Conservation (phyloP, 2,797 vertebrate species). For the Peromyscus melanophrys region DNA sequence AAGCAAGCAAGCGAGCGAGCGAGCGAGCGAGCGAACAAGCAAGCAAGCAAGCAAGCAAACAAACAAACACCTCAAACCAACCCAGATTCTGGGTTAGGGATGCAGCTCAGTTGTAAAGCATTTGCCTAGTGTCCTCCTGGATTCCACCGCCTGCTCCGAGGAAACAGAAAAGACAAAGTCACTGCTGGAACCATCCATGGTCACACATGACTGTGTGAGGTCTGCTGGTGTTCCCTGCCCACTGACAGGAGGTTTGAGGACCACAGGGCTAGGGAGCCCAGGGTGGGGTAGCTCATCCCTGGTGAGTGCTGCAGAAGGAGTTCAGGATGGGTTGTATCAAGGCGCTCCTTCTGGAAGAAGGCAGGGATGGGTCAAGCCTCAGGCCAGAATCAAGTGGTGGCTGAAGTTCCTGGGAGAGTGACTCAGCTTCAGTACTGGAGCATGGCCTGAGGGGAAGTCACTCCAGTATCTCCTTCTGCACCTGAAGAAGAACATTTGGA, state of each 20-base stretch:
- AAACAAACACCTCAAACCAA: neutral
- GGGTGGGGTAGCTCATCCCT: rapidly evolving
- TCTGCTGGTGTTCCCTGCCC: neutral
- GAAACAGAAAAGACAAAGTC: no score
- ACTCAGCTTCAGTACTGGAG: neutral
- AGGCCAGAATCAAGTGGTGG: no score
- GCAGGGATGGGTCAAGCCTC: neutral
- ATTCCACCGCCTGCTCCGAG: neutral
- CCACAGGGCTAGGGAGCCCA: neutral
- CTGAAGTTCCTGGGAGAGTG: rapidly evolving
- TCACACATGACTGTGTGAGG: neutral
- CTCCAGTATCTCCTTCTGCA: neutral
- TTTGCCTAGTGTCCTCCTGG: no score
- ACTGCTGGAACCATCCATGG: neutral
- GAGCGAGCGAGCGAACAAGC: no score
- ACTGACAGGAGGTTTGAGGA: neutral
- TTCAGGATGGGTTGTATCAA: neutral
- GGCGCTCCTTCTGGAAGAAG: no score
- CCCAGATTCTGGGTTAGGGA: neutral
- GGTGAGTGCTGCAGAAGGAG: rapidly evolving
- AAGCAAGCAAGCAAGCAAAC: neutral
- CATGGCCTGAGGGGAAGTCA: neutral
- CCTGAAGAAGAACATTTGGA: neutral
- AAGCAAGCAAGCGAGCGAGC: no score
- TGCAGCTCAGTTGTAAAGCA: no score